A percentile compares a stretch with the other conserved stretches of the same genome.
Conservation (phyloP, 2,888 invertebrate genomes). For the Elmis aenea region DNA sequence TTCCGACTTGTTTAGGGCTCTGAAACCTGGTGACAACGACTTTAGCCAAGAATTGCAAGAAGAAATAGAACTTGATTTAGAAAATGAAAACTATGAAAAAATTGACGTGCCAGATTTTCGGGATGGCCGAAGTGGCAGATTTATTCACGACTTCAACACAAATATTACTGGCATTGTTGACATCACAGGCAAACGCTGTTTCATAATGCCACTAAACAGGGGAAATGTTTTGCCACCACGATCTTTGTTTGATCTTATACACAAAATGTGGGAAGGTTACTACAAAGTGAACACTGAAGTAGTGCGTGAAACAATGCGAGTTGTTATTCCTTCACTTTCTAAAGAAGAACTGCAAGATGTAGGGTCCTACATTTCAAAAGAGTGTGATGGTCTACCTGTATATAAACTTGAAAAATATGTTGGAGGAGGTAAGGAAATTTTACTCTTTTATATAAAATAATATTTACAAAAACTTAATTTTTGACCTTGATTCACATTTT, state of each 20-base stretch:
- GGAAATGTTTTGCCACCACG: conserved; percentile 71
- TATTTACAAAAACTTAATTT: too few relatives aligned
- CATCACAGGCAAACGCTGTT: conserved; percentile 63
- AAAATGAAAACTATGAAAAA: conserved; percentile 70
- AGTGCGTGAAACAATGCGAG: conserved; percentile 71
- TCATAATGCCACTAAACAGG: conserved; percentile 84
- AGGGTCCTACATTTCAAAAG: conserved; percentile 65
- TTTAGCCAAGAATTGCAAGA: conserved; percentile 61
- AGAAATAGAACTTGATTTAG: conserved; percentile 72
- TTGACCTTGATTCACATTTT: too few relatives aligned
- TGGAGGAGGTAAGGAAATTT: conserved; percentile 61
- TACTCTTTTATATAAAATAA: conserved; percentile 7
- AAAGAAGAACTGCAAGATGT: conserved; percentile 52
- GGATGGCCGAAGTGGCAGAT: conserved; percentile 75
- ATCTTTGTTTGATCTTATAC: conserved; percentile 71
- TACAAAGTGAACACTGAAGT: conserved; percentile 77
- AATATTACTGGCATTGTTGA: conserved; percentile 58
- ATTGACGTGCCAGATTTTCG: conserved; percentile 82
- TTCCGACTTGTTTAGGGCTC: conserved; percentile 9
- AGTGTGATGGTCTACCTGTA: conserved; percentile 65
- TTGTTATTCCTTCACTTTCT: conserved; percentile 64
- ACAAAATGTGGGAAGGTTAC: conserved; percentile 74
- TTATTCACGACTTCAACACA: conserved; percentile 87
- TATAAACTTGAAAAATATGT: conserved; percentile 69
- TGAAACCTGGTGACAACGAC: conserved; percentile 3